A percentile compares a stretch with the other conserved stretches of the same genome.
phyloP scores from a whole-genome alignment of 2,113 vertebrate species.

The Mugil cephalus region DNA sequence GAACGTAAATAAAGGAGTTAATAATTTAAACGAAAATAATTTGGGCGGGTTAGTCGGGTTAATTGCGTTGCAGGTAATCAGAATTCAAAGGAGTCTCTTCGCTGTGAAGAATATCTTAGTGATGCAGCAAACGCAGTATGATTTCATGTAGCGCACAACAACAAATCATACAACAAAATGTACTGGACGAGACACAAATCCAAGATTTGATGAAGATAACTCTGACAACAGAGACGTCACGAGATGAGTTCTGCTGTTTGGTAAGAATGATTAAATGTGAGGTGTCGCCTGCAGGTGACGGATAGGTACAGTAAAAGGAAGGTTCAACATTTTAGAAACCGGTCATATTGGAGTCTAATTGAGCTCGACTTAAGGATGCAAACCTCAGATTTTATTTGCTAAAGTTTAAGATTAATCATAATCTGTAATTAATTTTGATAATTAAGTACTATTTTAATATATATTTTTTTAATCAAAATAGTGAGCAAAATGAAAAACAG shows the following conservation, averaged over 20 bases:
- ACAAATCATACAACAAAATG: no score
- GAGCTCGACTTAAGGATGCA: no score
- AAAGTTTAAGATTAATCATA: not conserved
- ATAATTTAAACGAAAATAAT: not conserved
- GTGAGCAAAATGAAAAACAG: no score
- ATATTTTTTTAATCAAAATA: no score
- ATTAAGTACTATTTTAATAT: no score
- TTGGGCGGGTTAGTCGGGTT: no score
- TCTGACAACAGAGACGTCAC: slow-evolving; percentile 4
- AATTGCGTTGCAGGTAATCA: not conserved
- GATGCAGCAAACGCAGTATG: slow-evolving; percentile 73
- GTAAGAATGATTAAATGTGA: not conserved
- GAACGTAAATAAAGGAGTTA: not conserved
- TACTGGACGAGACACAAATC: not conserved
- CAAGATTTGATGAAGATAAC: not conserved
- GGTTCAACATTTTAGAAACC: slow-evolving; percentile 53
- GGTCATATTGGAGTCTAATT: not conserved
- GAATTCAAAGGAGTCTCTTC: no score
- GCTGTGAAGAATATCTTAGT: slow-evolving; percentile 46
- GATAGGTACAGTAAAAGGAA: slow-evolving; percentile 46
- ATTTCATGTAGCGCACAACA: slow-evolving; percentile 5
- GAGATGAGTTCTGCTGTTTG: slow-evolving; percentile 19
- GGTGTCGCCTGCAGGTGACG: not conserved
- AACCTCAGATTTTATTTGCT: no score
- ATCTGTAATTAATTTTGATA: no score